These are phyloP conservation scores for Pollenia griseotomentosa DNA, from an alignment of 2,888 invertebrate genomes.

Conservation along the genomic window DNA sequence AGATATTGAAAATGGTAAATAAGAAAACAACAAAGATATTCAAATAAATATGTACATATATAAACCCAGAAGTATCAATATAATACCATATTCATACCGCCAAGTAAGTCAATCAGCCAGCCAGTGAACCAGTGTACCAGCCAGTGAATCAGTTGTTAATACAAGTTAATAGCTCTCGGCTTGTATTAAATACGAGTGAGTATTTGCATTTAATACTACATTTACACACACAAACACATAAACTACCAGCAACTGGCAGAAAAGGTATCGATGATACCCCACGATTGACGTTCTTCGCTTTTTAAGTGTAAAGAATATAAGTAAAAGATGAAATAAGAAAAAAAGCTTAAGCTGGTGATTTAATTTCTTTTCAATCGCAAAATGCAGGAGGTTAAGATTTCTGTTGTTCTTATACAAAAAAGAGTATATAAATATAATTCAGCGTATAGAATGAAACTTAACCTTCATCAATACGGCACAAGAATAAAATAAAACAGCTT, in stretches of 20 bases:
- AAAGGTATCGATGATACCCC: slow-evolving; percentile 51
- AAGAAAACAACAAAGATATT: slow-evolving; percentile 23
- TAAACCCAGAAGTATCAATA: slow-evolving; percentile 1
- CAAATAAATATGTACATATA: slow-evolving; percentile 29
- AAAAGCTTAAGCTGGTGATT: slow-evolving; percentile 68
- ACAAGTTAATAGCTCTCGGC: slow-evolving; percentile 66
- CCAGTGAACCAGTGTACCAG: neutral
- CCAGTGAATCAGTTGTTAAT: slow-evolving; percentile 43
- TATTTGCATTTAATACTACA: slow-evolving; percentile 60
- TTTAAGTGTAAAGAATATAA: slow-evolving; percentile 40
- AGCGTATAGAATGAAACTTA: slow-evolving; percentile 53
- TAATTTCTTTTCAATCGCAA: slow-evolving; percentile 68
- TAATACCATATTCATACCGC: slow-evolving; percentile 32
- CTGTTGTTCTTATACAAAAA: slow-evolving; percentile 50
- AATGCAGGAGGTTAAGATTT: slow-evolving; percentile 71
- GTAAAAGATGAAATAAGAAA: slow-evolving; percentile 2
- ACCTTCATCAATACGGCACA: slow-evolving; percentile 57
- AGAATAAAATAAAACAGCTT: slow-evolving; percentile 57
- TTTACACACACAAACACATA: neutral
- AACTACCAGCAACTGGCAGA: slow-evolving; percentile 29
- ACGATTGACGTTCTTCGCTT: slow-evolving; percentile 53
- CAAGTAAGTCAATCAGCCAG: slow-evolving; percentile 40
- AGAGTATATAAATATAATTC: slow-evolving; percentile 17
- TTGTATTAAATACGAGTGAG: slow-evolving; percentile 59
- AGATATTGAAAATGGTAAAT: slow-evolving; percentile 11